phyloP scores from a whole-genome alignment of 2,113 vertebrate species.

The Panurus biarmicus region DNA sequence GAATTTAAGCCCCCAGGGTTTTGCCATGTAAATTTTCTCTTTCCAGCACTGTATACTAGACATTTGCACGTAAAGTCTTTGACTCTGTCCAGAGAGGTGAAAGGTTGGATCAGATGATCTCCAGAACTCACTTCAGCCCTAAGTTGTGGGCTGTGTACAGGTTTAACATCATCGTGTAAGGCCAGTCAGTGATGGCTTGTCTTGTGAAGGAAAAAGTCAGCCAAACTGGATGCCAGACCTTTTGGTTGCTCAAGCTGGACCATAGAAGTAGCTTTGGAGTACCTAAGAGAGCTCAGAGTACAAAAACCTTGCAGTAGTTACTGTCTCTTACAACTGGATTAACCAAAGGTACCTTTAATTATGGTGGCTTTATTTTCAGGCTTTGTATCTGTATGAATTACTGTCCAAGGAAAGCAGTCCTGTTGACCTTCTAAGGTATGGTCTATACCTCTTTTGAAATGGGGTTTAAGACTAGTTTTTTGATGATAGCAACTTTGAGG shows the following conservation, averaged over 20 bases:
- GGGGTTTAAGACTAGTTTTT: not conserved
- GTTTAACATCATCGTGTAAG: not conserved
- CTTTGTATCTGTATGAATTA: constrained; percentile 73
- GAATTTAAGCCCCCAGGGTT: not conserved
- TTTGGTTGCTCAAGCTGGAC: not conserved
- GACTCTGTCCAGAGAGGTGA: not conserved
- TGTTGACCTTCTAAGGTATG: constrained; percentile 72
- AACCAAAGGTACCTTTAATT: not conserved
- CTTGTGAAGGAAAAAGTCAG: not conserved
- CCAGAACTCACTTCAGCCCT: not conserved
- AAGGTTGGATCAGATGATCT: not conserved
- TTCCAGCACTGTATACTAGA: not conserved
- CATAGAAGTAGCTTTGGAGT: not conserved
- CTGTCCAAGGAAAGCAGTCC: constrained; percentile 44
- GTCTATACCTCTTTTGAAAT: not conserved
- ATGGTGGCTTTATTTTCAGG: constrained; percentile 60
- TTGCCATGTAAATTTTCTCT: not conserved
- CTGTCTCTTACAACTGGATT: not conserved
- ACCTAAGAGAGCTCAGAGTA: not conserved
- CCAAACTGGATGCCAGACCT: not conserved
- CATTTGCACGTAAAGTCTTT: not conserved
- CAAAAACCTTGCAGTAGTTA: not conserved
- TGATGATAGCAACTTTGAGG: not conserved
- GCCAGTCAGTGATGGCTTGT: not conserved
- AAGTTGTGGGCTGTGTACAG: not conserved